A percentile compares a stretch with the other conserved stretches of the same genome.
These are phyloP conservation scores for Ephialtes manifestator DNA, from an alignment of 2,888 invertebrate genomes.

Conservation along the genomic window DNA sequence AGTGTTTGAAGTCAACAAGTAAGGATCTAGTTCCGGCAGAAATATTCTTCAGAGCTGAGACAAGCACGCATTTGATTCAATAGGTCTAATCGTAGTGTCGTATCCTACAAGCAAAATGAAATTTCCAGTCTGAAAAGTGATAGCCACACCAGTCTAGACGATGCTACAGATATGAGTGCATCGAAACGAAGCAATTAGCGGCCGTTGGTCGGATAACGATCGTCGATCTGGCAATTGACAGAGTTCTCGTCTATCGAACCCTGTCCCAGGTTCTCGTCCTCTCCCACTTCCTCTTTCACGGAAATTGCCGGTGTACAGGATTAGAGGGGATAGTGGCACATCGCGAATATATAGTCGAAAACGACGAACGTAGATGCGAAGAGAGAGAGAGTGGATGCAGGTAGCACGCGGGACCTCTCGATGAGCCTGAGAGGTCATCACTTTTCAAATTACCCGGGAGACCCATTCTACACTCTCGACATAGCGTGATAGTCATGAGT, in stretches of 20 bases:
- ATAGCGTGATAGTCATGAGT: constrained; percentile 3
- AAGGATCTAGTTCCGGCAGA: too few relatives aligned
- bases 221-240: constrained; percentile 65
- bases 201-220: constrained; percentile 59
- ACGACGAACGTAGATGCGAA: neutral
- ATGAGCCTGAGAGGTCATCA: constrained; percentile 67
- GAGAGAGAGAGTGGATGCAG: neutral
- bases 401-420: constrained; percentile 5
- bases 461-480: constrained; percentile 60
- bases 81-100: too few relatives aligned
- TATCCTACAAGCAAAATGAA: too few relatives aligned
- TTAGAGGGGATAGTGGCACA: constrained; percentile 58
- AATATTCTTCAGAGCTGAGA: too few relatives aligned
- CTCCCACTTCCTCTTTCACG: neutral
- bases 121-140: constrained; percentile 11
- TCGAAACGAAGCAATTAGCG: constrained; percentile 69
- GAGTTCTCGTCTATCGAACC: constrained; percentile 41
- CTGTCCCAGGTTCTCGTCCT: neutral
- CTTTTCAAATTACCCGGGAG: constrained; percentile 72
- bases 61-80: too few relatives aligned
- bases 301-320: constrained; percentile 57
- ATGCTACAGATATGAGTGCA: constrained; percentile 56
- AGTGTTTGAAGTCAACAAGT: too few relatives aligned
- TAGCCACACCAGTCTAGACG: constrained; percentile 43
- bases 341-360: neutral